Evolutionary conservation across 1,140 invertebrate genomes (phyloP).

Genomic region (Lerema accius): DNA sequence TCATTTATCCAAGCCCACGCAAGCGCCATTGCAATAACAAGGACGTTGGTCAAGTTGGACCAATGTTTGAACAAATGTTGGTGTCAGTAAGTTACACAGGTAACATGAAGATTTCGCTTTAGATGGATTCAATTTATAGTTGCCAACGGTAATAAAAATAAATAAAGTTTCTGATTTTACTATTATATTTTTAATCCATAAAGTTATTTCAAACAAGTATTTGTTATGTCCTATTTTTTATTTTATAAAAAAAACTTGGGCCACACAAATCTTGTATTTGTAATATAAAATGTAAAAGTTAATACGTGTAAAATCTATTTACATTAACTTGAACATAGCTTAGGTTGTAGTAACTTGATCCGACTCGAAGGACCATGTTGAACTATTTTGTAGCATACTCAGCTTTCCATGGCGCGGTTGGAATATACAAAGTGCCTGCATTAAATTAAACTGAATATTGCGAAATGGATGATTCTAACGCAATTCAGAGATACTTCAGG

Average conservation of each 20-base stretch:
- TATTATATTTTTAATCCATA: too few species aligned
- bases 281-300: slow-evolving; percentile 23
- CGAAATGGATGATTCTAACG: slow-evolving; percentile 4
- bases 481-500: not conserved
- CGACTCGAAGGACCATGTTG: slow-evolving; percentile 35
- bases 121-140: too few species aligned
- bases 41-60: slow-evolving; percentile 18
- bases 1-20: slow-evolving; percentile 61
- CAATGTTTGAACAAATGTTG: slow-evolving; percentile 18
- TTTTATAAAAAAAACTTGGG: too few species aligned
- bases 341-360: slow-evolving; percentile 37
- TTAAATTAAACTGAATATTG: slow-evolving; percentile 25
- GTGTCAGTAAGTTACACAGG: not conserved
- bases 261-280: too few species aligned
- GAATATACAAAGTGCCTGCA: slow-evolving; percentile 15
- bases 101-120: slow-evolving; percentile 2
- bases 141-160: too few species aligned
- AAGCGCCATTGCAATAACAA: slow-evolving; percentile 40
- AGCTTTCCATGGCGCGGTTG: slow-evolving; percentile 20
- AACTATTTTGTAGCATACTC: slow-evolving; percentile 25
- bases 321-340: slow-evolving; percentile 25
- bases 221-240: too few species aligned
- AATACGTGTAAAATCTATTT: slow-evolving; percentile 26
- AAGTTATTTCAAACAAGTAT: too few species aligned
- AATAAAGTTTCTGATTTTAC: too few species aligned